Conservation (phyloP, 2,888 invertebrate species). For the Andrena minutula region DNA sequence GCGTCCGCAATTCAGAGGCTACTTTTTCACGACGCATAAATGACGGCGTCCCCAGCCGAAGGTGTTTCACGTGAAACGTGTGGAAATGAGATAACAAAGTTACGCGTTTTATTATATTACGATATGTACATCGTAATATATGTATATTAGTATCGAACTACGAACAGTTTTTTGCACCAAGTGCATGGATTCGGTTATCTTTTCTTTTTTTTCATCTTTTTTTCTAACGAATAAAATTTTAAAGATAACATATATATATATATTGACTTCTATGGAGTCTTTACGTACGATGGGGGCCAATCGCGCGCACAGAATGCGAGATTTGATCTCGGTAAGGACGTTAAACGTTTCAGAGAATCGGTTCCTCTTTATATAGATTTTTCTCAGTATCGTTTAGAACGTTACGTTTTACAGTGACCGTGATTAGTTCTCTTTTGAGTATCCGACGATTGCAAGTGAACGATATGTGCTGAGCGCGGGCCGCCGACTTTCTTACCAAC, state of each 20-base stretch:
- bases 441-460: constrained; percentile 27
- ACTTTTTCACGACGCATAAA: too few species aligned
- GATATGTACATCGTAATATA: constrained; percentile 40
- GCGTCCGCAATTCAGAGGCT: too few species aligned
- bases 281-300: constrained; percentile 64
- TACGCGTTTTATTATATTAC: constrained; percentile 65
- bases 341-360: constrained; percentile 55
- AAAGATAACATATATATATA: constrained; percentile 52
- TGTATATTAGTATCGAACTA: constrained; percentile 52
- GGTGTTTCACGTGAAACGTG: constrained; percentile 58
- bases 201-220: constrained; percentile 53
- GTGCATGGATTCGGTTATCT: constrained; percentile 60
- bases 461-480: constrained; percentile 1
- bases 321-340: constrained; percentile 51
- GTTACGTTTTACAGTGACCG: constrained; percentile 22
- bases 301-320: constrained; percentile 59
- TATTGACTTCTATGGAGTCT: constrained; percentile 55
- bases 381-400: constrained; percentile 25
- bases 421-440: constrained; percentile 18
- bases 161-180: constrained; percentile 57
- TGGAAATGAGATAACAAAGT: constrained; percentile 49
- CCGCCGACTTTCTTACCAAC: constrained; percentile 15
- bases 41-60: constrained; percentile 2
- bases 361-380: constrained; percentile 51
- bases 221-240: constrained; percentile 54